Base-by-base conservation (phyloP, 2,888 invertebrate species). In the Nipponacmea schrenckii region DNA sequence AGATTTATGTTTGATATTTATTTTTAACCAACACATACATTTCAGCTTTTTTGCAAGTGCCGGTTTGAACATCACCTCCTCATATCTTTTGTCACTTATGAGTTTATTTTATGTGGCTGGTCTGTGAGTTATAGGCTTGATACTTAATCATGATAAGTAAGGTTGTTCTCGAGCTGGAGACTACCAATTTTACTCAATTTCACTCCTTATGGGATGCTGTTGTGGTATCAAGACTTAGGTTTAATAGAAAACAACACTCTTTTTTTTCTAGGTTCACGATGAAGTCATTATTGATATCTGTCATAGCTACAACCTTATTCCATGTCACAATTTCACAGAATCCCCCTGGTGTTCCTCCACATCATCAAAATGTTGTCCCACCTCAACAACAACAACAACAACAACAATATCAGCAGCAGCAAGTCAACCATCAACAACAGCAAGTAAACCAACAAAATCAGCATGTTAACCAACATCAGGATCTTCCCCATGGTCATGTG, bases 311-410 rank as follows among this genome's bases (percentile, higher is more conserved):
- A 39, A 44, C 26, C 20, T 10, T 71, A 14, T 44, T 69, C 20
- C 27, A 62, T 3, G 44, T 72, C 31, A 65, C 39, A 26, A 64
- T 56, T 39, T 67, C 70, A 17, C 71, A 67, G 15, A 62, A 69
- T n/a, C 76, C 79, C 0, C 79, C 80, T 31, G 79, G 79, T 15
- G 78, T 81, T 1, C 81, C 81, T 56, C 80, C 81, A 15, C 71
- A 68, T 45, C 50, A 69, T n/a, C 56, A 70, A 26, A 46, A 27
- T 44, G 48, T n/a, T 12, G 68, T 64, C 7, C 69, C 67, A n/a
- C 48, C 72, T 14, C 70, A 71, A 31, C 70, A 70, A 15, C 68
- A 72, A 7, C 62, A 65, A 46, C 67, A 56, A 14, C 73, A 62
- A 17, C 72, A 65, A 26, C 64, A 73, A 20, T 62, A 73, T 20